Conservation (phyloP, 1,140 invertebrate species). For the Aphaenogaster rudis region DNA sequence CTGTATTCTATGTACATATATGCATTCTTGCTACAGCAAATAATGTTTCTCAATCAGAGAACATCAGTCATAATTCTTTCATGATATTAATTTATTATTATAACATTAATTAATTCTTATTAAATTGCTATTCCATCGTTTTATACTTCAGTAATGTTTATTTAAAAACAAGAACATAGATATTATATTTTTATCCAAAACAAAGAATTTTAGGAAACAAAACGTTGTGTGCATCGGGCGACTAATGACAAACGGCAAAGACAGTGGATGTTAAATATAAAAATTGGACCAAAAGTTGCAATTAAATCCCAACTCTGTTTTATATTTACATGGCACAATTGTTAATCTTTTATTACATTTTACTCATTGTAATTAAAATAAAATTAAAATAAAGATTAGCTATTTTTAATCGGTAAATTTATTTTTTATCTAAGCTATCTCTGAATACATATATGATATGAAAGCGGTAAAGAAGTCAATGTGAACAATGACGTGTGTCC, state of each 20-base stretch:
- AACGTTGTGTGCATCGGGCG: no score
- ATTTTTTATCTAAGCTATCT: no score
- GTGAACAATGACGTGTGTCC: no score
- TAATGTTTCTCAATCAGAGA: neutral
- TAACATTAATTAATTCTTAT: neutral
- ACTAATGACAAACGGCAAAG: no score
- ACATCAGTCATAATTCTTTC: conserved; percentile 3
- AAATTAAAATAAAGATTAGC: neutral
- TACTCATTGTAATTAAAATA: neutral
- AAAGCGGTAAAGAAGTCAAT: no score
- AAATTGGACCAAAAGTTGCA: no score
- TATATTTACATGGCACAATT: neutral
- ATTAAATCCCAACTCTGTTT: neutral
- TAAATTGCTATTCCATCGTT: neutral
- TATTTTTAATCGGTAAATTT: neutral
- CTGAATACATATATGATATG: no score
- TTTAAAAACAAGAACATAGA: neutral
- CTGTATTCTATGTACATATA: conserved; percentile 30
- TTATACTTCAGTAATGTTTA: neutral
- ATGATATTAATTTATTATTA: neutral
- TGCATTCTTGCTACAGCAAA: conserved; percentile 26
- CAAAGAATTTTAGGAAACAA: no score
- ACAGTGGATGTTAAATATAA: no score
- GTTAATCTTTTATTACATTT: neutral
- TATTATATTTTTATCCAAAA: neutral